Conservation (phyloP, 2,797 vertebrate genomes). For the Enteromius unitaeniatus region DNA sequence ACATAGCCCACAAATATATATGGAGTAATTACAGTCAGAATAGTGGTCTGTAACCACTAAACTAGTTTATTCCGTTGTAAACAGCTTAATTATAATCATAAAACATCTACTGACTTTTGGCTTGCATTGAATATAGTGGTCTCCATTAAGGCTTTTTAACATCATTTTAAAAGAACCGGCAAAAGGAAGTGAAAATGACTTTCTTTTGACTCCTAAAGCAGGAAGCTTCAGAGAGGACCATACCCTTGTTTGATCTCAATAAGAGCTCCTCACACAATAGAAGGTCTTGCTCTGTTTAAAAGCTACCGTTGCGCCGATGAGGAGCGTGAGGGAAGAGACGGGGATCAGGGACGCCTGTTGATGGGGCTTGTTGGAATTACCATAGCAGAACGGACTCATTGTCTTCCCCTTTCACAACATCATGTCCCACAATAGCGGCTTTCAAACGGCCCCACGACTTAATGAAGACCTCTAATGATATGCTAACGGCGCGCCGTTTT, state of each 20-base stretch:
- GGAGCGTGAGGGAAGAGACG: slow-evolving; percentile 42
- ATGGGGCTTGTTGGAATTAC: slow-evolving; percentile 62
- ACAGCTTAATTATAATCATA: slow-evolving; percentile 22
- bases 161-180: slow-evolving; percentile 30
- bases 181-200: slow-evolving; percentile 45
- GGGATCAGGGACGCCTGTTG: slow-evolving; percentile 51
- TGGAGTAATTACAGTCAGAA: background rate
- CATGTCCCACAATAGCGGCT: slow-evolving; percentile 66
- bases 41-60: background rate
- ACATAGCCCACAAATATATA: background rate
- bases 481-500: slow-evolving; percentile 66
- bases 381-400: slow-evolving; percentile 66
- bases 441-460: slow-evolving; percentile 62
- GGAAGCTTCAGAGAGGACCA: slow-evolving; percentile 34
- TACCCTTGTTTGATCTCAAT: slow-evolving; percentile 48
- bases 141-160: slow-evolving; percentile 8
- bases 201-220: slow-evolving; percentile 43
- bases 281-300: slow-evolving; percentile 11
- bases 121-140: background rate
- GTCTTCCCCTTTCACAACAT: slow-evolving; percentile 69
- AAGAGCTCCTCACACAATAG: slow-evolving; percentile 42
- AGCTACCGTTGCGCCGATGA: background rate
- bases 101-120: slow-evolving; percentile 7
- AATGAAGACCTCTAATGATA: slow-evolving; percentile 69
- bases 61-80: background rate